Base-by-base conservation (phyloP, 2,113 vertebrate genomes). In the Cromileptes altivelis region DNA sequence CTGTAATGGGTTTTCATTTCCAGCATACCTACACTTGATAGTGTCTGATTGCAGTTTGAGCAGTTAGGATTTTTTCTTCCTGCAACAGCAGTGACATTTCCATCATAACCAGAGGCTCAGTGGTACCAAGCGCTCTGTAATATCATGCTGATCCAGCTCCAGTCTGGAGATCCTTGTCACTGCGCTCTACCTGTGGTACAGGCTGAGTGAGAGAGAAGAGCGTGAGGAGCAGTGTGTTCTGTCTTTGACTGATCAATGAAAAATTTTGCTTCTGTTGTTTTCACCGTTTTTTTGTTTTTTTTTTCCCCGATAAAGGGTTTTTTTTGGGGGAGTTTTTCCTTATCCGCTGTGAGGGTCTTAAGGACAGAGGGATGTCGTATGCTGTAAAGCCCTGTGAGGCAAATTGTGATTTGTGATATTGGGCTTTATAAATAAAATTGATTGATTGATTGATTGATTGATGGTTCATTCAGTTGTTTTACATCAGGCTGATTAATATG, bases 1-100 rank as follows among this genome's bases (percentile, higher is more conserved):
- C 19, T 23, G 25, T 13, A 70, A 45, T 30, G 63, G 21, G 47
- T 78, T 70, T 70, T 40, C 21, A 49, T 73, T 60, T 67, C 30
- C 19, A 62, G 12, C 18, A 53, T 17, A 42, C 9, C 55, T 68
- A 27, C 23, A 52, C 11, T 40, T 17, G 23, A 37, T 3, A 10
- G 52, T 18, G 23, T 56, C 37, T 65, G 27, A 30, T 3, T 6
- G 14, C 52, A 58, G 25, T 23, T 47, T 63, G 60, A 49, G 33
- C 25, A 18, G 19, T 56, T 23, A 11, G 19, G 63, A 40, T n/a
- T 60, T 52, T 65, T 57, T 58, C 75, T 18, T 10, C 19, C 15
- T 57, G 50, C 37, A 60, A 8, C 57, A 68, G 47, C 49, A 49
- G 57, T 40, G 6, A 37, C 37, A 40, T 62, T 79, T 73, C 30